Conservation (phyloP, 2,113 vertebrate species). For the Donacobius atricapilla region DNA sequence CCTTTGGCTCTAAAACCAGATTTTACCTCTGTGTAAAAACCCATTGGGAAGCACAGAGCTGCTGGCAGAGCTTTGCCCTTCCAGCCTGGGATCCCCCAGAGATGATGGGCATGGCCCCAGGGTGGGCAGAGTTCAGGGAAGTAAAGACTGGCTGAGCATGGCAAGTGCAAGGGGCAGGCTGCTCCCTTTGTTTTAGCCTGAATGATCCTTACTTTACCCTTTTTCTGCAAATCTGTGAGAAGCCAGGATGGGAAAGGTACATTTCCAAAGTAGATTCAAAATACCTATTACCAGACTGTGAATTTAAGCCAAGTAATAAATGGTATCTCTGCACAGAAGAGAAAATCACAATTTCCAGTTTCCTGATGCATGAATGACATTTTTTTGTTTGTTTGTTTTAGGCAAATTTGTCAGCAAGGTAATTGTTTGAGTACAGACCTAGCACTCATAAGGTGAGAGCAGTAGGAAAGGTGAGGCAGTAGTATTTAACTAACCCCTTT, state of each 20-base stretch:
- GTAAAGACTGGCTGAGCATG: neutral
- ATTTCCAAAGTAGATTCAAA: slow-evolving; percentile 2
- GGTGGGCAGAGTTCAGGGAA: neutral
- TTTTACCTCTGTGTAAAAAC: neutral
- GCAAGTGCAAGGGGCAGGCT: neutral
- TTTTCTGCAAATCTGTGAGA: neutral
- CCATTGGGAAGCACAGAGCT: neutral
- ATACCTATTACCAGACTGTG: neutral
- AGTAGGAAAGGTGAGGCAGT: neutral
- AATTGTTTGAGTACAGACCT: neutral
- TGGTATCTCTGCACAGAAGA: neutral
- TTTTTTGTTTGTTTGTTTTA: neutral
- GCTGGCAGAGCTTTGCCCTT: neutral
- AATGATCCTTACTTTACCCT: neutral
- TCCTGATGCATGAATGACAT: neutral
- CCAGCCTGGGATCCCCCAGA: neutral
- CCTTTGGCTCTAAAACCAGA: neutral
- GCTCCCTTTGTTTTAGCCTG: neutral
- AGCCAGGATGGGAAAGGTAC: neutral
- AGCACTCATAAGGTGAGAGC: neutral
- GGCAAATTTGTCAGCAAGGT: neutral
- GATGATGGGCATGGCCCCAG: neutral
- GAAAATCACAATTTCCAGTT: neutral
- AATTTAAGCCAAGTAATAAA: slow-evolving; percentile 10
- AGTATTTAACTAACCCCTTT: neutral